phyloP scores from a whole-genome alignment of 2,888 invertebrate species.

The Sussaba pulchella region DNA sequence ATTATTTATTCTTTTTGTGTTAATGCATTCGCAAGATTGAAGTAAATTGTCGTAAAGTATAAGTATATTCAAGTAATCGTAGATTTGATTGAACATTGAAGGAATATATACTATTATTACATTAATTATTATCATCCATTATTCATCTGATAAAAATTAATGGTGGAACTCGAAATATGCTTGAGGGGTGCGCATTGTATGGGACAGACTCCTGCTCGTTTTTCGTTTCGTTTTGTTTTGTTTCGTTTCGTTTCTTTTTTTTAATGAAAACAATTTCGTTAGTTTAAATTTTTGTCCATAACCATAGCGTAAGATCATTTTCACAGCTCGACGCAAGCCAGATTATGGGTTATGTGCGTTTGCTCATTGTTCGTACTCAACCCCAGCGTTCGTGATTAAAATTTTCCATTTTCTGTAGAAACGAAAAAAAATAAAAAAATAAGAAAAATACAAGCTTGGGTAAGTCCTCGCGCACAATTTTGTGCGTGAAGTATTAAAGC shows the following conservation, averaged over 20 bases:
- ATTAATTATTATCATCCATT: conserved; percentile 37
- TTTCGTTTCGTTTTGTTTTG: conserved; percentile 38
- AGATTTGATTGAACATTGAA: conserved; percentile 79
- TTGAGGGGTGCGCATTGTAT: conserved; percentile 70
- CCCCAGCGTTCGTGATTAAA: conserved; percentile 33
- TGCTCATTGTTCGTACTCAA: conserved; percentile 55
- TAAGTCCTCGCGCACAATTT: conserved; percentile 22
- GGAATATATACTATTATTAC: conserved; percentile 48
- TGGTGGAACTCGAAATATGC: conserved; percentile 83
- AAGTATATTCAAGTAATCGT: conserved; percentile 83
- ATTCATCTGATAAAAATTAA: conserved; percentile 62
- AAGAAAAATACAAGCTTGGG: conserved; percentile 1
- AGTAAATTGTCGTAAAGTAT: conserved; percentile 84
- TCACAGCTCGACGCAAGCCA: conserved; percentile 2
- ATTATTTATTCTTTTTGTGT: conserved; percentile 81
- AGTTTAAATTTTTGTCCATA: no score
- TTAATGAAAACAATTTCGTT: no score
- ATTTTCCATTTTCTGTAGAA: background rate
- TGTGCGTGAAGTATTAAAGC: conserved; percentile 57
- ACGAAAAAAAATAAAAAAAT: background rate
- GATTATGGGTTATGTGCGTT: conserved; percentile 47
- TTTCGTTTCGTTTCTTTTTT: conserved; percentile 15
- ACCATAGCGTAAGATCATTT: background rate
- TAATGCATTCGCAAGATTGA: conserved; percentile 84
- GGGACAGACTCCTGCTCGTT: conserved; percentile 46